A percentile compares a stretch with the other conserved stretches of the same genome.
Evolutionary conservation across 2,888 invertebrate species (phyloP).

Genomic region (Cephus sareptanus): DNA sequence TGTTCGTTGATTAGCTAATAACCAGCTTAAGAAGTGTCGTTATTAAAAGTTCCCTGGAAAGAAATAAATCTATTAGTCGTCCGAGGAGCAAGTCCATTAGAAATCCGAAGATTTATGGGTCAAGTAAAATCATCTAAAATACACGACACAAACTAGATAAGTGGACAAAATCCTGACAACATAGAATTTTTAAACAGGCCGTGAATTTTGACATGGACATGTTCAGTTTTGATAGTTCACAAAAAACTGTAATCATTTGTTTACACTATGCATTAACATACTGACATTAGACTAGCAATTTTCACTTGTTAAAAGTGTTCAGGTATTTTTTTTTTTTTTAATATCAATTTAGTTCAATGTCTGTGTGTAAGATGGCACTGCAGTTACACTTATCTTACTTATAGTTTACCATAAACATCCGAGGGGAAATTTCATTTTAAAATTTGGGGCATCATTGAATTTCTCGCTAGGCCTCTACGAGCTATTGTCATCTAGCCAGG

Average conservation of each 20-base stretch:
- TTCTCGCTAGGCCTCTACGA: not conserved
- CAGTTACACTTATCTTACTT: not conserved
- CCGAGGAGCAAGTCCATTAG: slow-evolving; percentile 44
- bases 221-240: not conserved
- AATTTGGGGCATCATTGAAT: not conserved
- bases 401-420: not conserved
- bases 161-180: not conserved
- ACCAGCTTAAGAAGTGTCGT: slow-evolving; percentile 56
- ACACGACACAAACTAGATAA: not conserved
- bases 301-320: not conserved
- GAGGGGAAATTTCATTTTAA: not conserved
- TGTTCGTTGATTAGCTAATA: not conserved
- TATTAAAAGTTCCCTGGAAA: slow-evolving; percentile 51
- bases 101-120: slow-evolving; percentile 20
- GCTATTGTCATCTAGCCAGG: too few relatives aligned
- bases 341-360: not conserved
- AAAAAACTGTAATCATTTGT: not conserved
- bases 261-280: not conserved
- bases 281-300: not conserved
- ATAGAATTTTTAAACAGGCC: not conserved
- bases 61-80: slow-evolving; percentile 38
- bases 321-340: not conserved
- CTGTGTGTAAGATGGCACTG: not conserved
- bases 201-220: not conserved
- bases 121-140: not conserved